phyloP scores from a whole-genome alignment of 2,797 vertebrate species.

The Periophthalmus magnuspinnatus region DNA sequence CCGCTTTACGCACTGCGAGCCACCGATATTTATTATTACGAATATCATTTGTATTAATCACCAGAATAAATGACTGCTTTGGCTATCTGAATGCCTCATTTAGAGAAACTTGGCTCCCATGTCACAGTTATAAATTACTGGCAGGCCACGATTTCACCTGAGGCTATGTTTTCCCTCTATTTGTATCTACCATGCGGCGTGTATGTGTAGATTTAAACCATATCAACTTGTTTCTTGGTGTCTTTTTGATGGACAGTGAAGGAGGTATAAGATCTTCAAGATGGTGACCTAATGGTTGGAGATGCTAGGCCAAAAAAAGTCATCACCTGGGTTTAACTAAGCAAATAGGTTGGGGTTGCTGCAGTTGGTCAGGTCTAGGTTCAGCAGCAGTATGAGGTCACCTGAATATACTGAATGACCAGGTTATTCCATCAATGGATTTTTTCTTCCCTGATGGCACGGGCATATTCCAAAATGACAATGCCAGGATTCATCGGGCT shows the following conservation, averaged over 20 bases:
- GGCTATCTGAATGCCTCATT: conserved; percentile 99
- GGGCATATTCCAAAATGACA: no score
- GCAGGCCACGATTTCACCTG: conserved; percentile 92
- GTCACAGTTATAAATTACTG: conserved; percentile 99
- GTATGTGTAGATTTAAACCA: conserved; percentile 16
- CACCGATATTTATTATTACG: conserved; percentile 98
- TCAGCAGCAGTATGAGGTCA: no score
- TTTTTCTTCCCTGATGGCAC: no score
- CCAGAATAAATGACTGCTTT: conserved; percentile 99
- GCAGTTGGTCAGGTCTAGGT: no score
- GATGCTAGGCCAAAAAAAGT: no score
- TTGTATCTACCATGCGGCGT: conserved; percentile 15
- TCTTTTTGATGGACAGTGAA: conserved; percentile 29
- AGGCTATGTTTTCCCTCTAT: conserved; percentile 72
- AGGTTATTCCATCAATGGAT: no score
- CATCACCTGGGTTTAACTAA: no score
- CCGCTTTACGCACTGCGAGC: conserved; percentile 65
- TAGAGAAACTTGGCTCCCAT: conserved; percentile 98
- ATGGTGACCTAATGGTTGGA: neutral
- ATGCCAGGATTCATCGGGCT: no score
- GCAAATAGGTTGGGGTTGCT: no score
- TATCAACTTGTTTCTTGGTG: conserved; percentile 8
- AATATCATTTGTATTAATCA: conserved; percentile 99
- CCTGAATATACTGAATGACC: no score
- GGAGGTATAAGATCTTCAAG: conserved; percentile 3